Conservation (phyloP, 2,888 invertebrate species). For the Spisula subtruncata region DNA sequence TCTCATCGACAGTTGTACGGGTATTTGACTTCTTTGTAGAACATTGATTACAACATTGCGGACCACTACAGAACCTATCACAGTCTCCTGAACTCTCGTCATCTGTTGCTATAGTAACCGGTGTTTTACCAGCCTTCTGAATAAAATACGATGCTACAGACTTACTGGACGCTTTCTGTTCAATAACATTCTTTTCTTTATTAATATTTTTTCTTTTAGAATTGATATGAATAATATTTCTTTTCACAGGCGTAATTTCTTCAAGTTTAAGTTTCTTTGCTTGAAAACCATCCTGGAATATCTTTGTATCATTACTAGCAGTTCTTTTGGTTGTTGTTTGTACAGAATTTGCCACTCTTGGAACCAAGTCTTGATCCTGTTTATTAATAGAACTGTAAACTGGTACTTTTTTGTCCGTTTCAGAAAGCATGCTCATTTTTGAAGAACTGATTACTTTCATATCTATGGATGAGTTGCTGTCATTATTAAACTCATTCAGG, state of each 20-base stretch:
- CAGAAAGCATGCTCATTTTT: background rate
- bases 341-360: background rate
- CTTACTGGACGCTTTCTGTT: background rate
- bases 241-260: background rate
- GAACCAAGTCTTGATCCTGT: background rate
- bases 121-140: background rate
- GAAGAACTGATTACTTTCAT: background rate
- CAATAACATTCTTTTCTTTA: background rate
- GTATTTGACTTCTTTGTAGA: background rate
- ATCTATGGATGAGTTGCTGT: background rate
- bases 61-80: background rate
- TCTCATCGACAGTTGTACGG: no score
- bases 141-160: slow-evolving; percentile 9
- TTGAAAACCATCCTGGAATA: background rate
- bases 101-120: slow-evolving; percentile 38
- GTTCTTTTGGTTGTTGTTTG: background rate
- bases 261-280: background rate
- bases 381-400: background rate
- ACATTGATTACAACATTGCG: background rate
- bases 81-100: slow-evolving; percentile 40
- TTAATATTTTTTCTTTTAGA: background rate
- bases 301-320: background rate
- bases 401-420: background rate
- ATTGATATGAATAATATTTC: background rate
- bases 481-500: background rate